Percentiles rank a stretch among this genome's conserved stretches.
Evolutionary conservation across 2,113 vertebrate species (phyloP).

Genomic region (Paradisaea rubra): DNA sequence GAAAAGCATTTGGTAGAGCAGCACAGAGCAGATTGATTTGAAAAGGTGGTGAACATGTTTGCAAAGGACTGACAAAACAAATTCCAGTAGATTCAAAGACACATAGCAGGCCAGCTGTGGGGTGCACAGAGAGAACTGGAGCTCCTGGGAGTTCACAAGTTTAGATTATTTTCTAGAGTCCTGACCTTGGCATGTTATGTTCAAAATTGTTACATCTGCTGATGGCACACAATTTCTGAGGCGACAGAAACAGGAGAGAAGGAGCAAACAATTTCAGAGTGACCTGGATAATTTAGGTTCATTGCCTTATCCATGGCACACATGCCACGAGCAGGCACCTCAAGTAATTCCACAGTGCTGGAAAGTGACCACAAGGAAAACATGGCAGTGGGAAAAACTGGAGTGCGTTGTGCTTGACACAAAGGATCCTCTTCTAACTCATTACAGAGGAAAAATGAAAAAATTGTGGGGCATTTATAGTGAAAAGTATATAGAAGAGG

Average conservation of each 20-base stretch:
- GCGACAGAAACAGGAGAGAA: not conserved
- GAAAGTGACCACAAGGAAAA: not conserved
- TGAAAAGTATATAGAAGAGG: not conserved
- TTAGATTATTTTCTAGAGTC: not conserved
- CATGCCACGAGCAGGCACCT: not conserved
- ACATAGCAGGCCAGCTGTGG: not conserved
- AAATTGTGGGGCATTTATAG: not conserved
- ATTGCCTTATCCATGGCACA: not conserved
- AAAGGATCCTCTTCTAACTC: not conserved
- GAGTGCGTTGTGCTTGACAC: not conserved
- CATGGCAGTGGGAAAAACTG: rapidly evolving
- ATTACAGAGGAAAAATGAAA: not conserved
- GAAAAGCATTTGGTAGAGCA: not conserved
- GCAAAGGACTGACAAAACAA: not conserved
- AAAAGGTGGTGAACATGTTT: not conserved
- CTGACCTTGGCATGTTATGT: not conserved
- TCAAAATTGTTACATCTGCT: not conserved
- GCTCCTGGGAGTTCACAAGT: not conserved
- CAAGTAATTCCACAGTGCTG: not conserved
- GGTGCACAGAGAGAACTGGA: not conserved
- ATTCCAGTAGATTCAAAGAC: not conserved
- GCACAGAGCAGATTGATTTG: not conserved
- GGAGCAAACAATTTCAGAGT: not conserved
- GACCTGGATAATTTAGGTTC: not conserved
- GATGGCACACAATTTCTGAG: not conserved